Conservation (phyloP, 1,140 invertebrate species). For the Drosophila malerkotliana region DNA sequence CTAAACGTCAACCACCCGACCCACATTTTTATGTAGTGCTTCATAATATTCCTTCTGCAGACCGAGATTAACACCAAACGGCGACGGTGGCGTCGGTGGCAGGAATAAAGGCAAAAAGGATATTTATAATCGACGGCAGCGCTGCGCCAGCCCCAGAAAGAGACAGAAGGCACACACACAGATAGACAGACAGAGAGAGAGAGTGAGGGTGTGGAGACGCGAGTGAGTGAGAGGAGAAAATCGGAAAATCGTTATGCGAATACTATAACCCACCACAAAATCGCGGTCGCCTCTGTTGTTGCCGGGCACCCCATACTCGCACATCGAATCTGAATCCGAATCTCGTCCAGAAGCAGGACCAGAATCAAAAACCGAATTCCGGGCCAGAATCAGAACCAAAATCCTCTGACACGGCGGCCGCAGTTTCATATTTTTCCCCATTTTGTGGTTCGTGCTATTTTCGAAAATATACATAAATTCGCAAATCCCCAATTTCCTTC, state of each 20-base stretch:
- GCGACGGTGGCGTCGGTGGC: conserved; percentile 40
- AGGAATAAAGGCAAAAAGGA: conserved; percentile 15
- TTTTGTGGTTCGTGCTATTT: conserved; percentile 68
- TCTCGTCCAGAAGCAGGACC: conserved; percentile 1
- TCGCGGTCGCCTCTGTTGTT: conserved; percentile 72
- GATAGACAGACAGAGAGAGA: neutral
- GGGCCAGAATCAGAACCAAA: conserved; percentile 4
- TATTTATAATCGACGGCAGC: conserved; percentile 67
- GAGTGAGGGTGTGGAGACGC: neutral
- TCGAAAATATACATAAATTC: conserved; percentile 25
- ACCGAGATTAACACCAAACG: conserved; percentile 73
- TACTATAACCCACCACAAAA: conserved; percentile 77
- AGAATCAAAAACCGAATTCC: conserved; percentile 35
- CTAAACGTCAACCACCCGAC: conserved; percentile 79
- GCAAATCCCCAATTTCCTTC: conserved; percentile 33
- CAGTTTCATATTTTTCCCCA: conserved; percentile 66
- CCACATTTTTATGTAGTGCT: conserved; percentile 63
- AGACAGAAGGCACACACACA: neutral
- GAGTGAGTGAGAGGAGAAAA: conserved; percentile 41
- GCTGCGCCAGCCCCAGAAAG: conserved; percentile 8
- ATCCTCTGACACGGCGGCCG: conserved; percentile 51
- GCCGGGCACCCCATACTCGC: conserved; percentile 70
- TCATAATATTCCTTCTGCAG: conserved; percentile 75
- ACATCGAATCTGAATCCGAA: conserved; percentile 55
- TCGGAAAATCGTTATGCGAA: conserved; percentile 77